phyloP scores from a whole-genome alignment of 1,140 invertebrate genomes.

The Platyscapa corneri region DNA sequence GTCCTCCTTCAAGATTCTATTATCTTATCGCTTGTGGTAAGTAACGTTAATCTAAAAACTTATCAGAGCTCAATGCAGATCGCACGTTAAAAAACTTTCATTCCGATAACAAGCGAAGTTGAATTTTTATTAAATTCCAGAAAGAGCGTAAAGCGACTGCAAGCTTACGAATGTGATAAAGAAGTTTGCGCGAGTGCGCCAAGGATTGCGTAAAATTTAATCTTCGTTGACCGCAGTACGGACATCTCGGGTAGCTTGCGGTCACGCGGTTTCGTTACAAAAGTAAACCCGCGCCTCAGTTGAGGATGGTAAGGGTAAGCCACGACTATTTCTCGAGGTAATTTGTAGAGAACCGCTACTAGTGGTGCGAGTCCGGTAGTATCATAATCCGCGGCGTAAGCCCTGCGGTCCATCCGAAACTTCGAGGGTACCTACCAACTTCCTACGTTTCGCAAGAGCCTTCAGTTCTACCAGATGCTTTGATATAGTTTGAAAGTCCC shows the following conservation, averaged over 20 bases:
- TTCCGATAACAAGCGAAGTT: too few relatives aligned
- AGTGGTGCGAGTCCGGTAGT: constrained; percentile 47
- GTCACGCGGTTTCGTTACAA: constrained; percentile 43
- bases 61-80: too few relatives aligned
- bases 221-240: constrained; percentile 29
- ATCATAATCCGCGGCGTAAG: constrained; percentile 66
- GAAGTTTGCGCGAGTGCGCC: neutral
- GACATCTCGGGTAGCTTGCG: constrained; percentile 34
- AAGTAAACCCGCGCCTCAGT: constrained; percentile 58
- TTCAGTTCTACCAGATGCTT: neutral
- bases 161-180: neutral
- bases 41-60: too few relatives aligned
- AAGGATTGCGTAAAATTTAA: constrained; percentile 43
- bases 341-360: constrained; percentile 66
- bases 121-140: too few relatives aligned
- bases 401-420: constrained; percentile 41
- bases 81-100: too few relatives aligned
- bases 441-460: too few relatives aligned
- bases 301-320: constrained; percentile 57
- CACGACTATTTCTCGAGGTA: constrained; percentile 68
- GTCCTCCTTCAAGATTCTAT: too few relatives aligned
- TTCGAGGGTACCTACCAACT: neutral
- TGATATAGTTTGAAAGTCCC: neutral
- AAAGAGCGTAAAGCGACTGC: too few relatives aligned
- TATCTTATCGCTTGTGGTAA: too few relatives aligned